Evolutionary conservation across 2,888 invertebrate species (phyloP), one percentile per base, ranked within the genome.

Genomic region (Chrysolina haemoptera): DNA sequence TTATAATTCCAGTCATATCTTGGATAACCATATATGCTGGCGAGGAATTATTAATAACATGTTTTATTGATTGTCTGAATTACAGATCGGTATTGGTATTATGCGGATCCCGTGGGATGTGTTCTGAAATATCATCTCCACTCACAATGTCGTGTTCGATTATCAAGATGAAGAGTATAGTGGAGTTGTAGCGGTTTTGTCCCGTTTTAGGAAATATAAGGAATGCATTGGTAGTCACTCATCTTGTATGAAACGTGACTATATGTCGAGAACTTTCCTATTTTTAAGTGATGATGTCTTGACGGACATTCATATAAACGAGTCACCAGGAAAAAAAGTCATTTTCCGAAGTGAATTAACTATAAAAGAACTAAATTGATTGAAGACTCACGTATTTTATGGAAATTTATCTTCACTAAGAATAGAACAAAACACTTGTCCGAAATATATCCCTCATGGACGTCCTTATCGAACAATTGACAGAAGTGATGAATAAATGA

Each of bases 1-100:
- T 73, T 73, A 70, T 8, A 62, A 73, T 69, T 70, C 73, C 59
- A 70, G 50, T 73, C 70, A 27, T 65, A 59, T 65, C 65, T 70
- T 53, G 43, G 64, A 66, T 73, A 70, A 18, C 73, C 65, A 66
- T 73, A 73, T 41, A 62, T 65, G 73, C 66, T 62, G 35, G 41
- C 70, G 27, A 62, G 65, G 68, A 73, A 73, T 73, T 73, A 64
- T 53, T 73, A 64, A 68, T 62, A 41, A 55, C 72, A 72, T 72
- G 68, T 72, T 68, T 72, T 72, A 72, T 72, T 68, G 68, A 68
- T 72, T 53, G 55, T 22, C 53, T 71, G 71, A 59, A 68, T 71
- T 71, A 43, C 27, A 40, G 64, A 63, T 62, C 50, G 41, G 62
- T 6, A 50, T 50, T 68, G n/a, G 41, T 63, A 9, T 53, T 53